phyloP scores from a whole-genome alignment of 1,140 invertebrate genomes.

The Latrodectus geometricus region DNA sequence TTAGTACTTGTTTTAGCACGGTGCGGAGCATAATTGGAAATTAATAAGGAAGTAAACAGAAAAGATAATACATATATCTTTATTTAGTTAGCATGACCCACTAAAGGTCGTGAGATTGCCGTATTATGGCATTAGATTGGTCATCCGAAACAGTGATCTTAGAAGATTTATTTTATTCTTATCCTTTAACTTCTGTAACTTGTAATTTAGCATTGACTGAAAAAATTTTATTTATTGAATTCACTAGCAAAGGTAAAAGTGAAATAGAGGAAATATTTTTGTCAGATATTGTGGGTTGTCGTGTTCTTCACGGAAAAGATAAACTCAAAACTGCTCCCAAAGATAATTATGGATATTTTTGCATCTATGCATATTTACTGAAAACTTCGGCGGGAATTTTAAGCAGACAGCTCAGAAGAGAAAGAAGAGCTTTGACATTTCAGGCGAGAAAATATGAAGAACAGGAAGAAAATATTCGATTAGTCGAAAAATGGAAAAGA shows the following conservation, averaged over 20 bases:
- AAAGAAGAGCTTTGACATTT: slow-evolving; percentile 79
- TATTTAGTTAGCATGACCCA: not conserved
- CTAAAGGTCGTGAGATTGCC: not conserved
- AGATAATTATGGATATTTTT: slow-evolving; percentile 74
- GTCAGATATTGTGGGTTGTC: slow-evolving; percentile 67
- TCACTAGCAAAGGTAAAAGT: slow-evolving; percentile 12
- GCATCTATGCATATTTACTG: slow-evolving; percentile 86
- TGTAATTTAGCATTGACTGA: slow-evolving; percentile 44
- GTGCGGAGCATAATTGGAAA: not conserved
- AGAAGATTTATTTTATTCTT: slow-evolving; percentile 45
- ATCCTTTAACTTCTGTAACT: slow-evolving; percentile 33
- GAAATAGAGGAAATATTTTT: slow-evolving; percentile 35
- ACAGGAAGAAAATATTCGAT: slow-evolving; percentile 85
- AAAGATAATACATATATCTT: not conserved
- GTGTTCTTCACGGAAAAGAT: slow-evolving; percentile 59
- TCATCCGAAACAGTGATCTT: slow-evolving; percentile 45
- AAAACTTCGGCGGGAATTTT: slow-evolving; percentile 73
- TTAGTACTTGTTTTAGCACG: not conserved
- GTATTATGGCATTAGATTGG: slow-evolving; percentile 33
- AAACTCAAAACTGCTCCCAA: slow-evolving; percentile 12
- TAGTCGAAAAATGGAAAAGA: slow-evolving; percentile 85
- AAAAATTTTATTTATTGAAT: slow-evolving; percentile 20
- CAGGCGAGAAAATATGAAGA: slow-evolving; percentile 82
- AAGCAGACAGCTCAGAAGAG: slow-evolving; percentile 76
- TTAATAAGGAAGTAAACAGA: not conserved